Evolutionary conservation across 2,797 vertebrate genomes (phyloP).

Genomic region (Orientallactaga sibirica): DNA sequence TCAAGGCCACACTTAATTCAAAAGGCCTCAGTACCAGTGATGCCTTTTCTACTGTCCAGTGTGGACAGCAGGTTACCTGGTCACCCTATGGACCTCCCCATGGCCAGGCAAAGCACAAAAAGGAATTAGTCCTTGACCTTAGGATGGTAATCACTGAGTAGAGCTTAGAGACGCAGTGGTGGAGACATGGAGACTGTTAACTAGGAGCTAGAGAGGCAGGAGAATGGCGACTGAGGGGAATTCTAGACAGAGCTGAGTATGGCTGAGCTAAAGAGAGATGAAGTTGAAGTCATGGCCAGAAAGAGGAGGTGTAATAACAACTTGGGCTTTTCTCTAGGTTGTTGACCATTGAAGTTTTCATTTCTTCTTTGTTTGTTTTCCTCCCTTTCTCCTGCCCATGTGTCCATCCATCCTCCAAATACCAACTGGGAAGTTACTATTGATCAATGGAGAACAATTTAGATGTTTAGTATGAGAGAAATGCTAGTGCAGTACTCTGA

Average conservation of each 20-base stretch:
- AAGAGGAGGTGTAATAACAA: not conserved
- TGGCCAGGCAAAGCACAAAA: not conserved
- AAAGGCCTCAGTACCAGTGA: too few species aligned
- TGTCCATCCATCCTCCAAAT: not conserved
- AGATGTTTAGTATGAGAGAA: too few species aligned
- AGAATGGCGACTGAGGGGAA: not conserved
- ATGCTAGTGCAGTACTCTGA: not conserved
- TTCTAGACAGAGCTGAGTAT: not conserved
- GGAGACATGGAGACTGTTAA: not conserved
- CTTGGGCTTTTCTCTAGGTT: not conserved
- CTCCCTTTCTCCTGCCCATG: not conserved
- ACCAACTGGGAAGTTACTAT: not conserved
- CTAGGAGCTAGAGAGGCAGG: not conserved
- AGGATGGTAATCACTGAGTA: not conserved
- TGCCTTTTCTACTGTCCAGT: not conserved
- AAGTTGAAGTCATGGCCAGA: not conserved
- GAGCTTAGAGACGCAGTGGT: not conserved
- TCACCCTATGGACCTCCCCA: not conserved
- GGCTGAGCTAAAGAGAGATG: not conserved
- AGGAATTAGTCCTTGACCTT: not conserved
- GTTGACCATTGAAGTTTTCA: not conserved
- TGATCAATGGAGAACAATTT: not conserved
- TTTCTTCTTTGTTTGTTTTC: not conserved
- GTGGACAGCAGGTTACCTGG: too few species aligned
- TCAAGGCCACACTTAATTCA: not conserved